Evolutionary conservation across 2,113 vertebrate genomes (phyloP), one percentile per base, ranked within the genome.

Genomic region (Anhinga anhinga): DNA sequence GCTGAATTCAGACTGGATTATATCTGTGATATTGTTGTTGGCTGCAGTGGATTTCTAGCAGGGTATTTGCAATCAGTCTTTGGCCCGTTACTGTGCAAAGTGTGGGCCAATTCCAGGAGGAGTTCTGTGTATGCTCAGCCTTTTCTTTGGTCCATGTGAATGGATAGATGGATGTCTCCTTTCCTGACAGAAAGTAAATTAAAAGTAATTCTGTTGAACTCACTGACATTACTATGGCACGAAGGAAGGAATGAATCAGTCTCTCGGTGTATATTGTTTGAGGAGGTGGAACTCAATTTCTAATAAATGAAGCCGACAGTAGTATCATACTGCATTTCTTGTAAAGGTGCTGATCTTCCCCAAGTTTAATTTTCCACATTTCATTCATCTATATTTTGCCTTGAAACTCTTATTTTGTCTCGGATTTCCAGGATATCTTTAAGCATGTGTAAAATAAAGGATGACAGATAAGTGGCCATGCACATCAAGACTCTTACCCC

Each of bases 241-340:
- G 8, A 82, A 88, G 58, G 53, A 79, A 91, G 38, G 66, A 95
- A 88, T 67, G 72, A 93, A 79, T 86, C 70, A 45, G 91, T 63
- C 73, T 73, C 38, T 74, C 1, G 0, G 40, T 52, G 25, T 74
- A 17, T 65, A 11, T 72, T 87, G 62, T 72, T 94, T 76, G 88
- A 72, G 13, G 78, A 92, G 86, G 22, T 56, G 89, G 69, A 95
- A 92, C 81, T 96, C 92, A 63, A 88, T 95, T 95, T 95, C 88
- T 84, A 63, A 72, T 61, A 84, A 94, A 92, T 87, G 59, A 88
- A 82, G 63, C n/a, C 7, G 2, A 76, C 40, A 32, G 40, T 65
- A 40, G 86, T 95, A 79, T 96, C 90, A 17, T 49, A 56, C 45
- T 76, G 52, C 45, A 45, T 85, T 80, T 96, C 80, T 89, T 97